Evolutionary conservation across 2,888 invertebrate species (phyloP).

Genomic region (Electrophaes corylata): DNA sequence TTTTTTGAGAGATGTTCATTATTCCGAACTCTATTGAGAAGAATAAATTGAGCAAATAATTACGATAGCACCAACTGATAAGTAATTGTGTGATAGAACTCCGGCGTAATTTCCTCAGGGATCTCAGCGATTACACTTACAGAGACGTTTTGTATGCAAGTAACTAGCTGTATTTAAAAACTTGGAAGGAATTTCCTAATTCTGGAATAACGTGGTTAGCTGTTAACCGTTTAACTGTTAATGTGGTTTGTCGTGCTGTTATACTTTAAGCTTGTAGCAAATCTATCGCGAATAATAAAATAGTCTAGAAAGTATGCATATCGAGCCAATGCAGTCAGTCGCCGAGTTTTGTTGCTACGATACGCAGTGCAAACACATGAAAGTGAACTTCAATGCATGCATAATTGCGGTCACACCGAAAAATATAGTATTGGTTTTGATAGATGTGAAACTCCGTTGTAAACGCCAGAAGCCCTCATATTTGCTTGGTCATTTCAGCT

Average conservation of each 20-base stretch:
- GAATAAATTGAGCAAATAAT: constrained; percentile 7
- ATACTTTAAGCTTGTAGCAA: not conserved
- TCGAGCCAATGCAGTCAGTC: constrained; percentile 8
- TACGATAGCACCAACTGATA: too few species aligned
- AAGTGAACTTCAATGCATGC: constrained; percentile 12
- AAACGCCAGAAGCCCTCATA: not conserved
- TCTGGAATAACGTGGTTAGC: too few species aligned
- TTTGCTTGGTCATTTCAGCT: too few species aligned
- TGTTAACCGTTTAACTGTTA: too few species aligned
- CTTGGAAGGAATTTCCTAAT: too few species aligned
- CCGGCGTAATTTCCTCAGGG: constrained; percentile 17
- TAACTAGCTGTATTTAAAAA: too few species aligned
- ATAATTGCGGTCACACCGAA: constrained; percentile 8
- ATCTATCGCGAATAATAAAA: not conserved
- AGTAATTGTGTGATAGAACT: too few species aligned
- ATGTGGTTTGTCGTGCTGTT: too few species aligned
- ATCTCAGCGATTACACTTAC: constrained; percentile 4
- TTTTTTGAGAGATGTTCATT: too few species aligned
- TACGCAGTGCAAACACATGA: constrained; percentile 19
- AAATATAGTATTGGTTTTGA: not conserved
- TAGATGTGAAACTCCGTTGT: not conserved
- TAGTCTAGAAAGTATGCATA: not conserved
- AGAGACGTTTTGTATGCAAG: too few species aligned
- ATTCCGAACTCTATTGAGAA: not conserved
- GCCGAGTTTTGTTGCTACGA: constrained; percentile 16